phyloP scores from a whole-genome alignment of 2,113 vertebrate genomes.

The Narcine bancroftii region DNA sequence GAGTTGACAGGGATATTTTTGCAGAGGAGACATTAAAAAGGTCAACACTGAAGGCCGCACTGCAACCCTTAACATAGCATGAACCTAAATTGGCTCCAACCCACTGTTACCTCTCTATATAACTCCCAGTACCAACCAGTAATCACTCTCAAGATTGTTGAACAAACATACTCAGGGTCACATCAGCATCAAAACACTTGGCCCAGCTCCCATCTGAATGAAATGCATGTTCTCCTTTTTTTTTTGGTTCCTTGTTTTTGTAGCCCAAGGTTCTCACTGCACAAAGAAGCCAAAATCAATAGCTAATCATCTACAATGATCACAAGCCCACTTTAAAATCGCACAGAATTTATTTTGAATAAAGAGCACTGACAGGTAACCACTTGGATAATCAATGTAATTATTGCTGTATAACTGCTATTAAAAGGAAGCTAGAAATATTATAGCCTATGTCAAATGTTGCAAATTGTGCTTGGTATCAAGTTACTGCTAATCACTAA shows the following conservation, averaged over 20 bases:
- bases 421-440: background rate
- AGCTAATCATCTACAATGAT: background rate
- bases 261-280: background rate
- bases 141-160: background rate
- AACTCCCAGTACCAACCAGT: constrained; percentile 6
- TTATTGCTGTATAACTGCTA: background rate
- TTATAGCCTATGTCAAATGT: background rate
- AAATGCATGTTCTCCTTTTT: background rate
- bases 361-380: background rate
- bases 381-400: background rate
- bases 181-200: constrained; percentile 24
- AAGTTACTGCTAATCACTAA: background rate
- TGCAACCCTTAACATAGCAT: background rate
- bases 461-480: background rate
- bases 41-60: background rate
- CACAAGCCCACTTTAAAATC: background rate
- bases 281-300: constrained; percentile 13
- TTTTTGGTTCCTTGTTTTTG: background rate
- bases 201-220: background rate
- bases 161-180: constrained; percentile 33
- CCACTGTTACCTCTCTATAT: background rate
- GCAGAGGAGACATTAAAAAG: background rate
- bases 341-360: background rate
- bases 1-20: background rate
- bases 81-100: background rate